These are phyloP conservation scores for Malurus splendens DNA, from an alignment of 2,797 vertebrate genomes.

Conservation along the genomic window DNA sequence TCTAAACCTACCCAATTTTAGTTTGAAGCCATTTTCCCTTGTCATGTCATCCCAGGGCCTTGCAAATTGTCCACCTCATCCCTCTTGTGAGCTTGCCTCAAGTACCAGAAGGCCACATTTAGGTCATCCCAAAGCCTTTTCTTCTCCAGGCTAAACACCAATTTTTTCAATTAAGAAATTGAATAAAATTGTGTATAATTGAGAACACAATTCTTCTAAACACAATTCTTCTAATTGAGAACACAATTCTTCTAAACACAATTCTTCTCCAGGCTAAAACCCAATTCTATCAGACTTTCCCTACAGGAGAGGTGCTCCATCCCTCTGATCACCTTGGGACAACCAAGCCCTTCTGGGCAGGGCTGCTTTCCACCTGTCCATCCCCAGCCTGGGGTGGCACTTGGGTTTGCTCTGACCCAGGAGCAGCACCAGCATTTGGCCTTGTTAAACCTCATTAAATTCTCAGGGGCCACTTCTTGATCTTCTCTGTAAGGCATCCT, in stretches of 20 bases:
- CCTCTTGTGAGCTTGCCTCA: not conserved
- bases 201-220: too few relatives aligned
- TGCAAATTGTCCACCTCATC: not conserved
- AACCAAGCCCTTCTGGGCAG: not conserved
- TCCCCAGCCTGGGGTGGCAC: not conserved
- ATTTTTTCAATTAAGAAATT: too few relatives aligned
- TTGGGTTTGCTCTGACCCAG: accelerated
- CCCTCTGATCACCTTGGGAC: not conserved
- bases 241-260: too few relatives aligned
- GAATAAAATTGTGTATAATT: too few relatives aligned
- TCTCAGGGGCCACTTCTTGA: accelerated
- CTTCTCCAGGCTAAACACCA: not conserved
- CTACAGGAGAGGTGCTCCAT: accelerated
- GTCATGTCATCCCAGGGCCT: not conserved
- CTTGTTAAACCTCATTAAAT: not conserved
- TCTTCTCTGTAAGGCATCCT: not conserved
- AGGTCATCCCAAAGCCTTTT: accelerated
- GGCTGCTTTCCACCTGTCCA: not conserved
- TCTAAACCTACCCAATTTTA: not conserved
- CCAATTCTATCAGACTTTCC: not conserved
- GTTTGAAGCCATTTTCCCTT: not conserved
- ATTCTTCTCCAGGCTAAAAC: not conserved
- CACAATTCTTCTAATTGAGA: too few relatives aligned
- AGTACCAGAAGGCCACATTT: not conserved
- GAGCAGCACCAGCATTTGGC: too few relatives aligned